Conservation (phyloP, 2,113 vertebrate genomes). For the Gymnarchus niloticus region DNA sequence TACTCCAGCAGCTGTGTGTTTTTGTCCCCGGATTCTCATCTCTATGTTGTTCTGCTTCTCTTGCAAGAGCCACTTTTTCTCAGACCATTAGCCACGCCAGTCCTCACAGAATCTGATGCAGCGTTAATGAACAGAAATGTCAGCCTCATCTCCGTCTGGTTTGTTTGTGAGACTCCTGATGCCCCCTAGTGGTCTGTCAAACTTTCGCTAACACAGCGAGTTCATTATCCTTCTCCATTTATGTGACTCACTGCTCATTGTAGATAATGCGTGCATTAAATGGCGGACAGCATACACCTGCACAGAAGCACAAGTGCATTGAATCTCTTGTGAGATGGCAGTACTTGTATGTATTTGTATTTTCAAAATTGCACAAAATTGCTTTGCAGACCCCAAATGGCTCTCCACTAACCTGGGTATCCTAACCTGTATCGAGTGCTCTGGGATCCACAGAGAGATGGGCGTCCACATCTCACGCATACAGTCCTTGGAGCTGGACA, state of each 20-base stretch:
- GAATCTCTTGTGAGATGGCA: neutral
- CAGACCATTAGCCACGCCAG: too few species aligned
- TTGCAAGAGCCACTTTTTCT: too few species aligned
- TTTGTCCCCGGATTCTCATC: too few species aligned
- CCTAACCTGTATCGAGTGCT: constrained; percentile 86
- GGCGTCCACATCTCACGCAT: constrained; percentile 87
- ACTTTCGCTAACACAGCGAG: neutral
- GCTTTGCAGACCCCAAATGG: constrained; percentile 78
- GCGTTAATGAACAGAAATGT: neutral
- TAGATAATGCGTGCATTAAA: neutral
- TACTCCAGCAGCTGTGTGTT: neutral
- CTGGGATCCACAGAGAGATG: constrained; percentile 87
- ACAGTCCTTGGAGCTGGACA: constrained; percentile 87
- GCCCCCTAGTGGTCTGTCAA: neutral
- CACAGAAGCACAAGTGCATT: neutral
- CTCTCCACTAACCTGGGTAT: constrained; percentile 85
- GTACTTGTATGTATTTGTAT: neutral
- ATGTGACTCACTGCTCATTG: neutral
- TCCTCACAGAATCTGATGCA: neutral
- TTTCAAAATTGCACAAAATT: neutral
- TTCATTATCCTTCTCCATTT: neutral
- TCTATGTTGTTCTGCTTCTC: too few species aligned
- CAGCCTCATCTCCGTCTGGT: neutral
- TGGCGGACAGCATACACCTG: neutral
- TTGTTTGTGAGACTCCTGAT: neutral